A percentile compares a stretch with the other conserved stretches of the same genome.
phyloP scores from a whole-genome alignment of 2,797 vertebrate genomes.

The Trematomus bernacchii region DNA sequence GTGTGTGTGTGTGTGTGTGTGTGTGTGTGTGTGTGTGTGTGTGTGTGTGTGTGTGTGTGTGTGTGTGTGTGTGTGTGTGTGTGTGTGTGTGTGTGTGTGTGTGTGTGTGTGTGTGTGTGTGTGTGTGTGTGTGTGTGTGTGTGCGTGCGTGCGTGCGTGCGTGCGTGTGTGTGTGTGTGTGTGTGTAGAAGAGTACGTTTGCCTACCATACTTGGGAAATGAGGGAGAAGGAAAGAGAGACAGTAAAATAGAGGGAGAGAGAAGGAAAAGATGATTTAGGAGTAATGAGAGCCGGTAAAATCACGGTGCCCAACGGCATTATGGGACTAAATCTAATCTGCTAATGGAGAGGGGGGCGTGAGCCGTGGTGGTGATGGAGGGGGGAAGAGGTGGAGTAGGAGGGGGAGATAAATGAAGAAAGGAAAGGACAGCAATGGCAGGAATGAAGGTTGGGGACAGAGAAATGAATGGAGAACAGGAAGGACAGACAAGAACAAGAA shows the following conservation, averaged over 20 bases:
- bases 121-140: too few species aligned
- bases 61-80: too few species aligned
- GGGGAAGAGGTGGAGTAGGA: constrained; percentile 20
- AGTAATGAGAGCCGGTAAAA: constrained; percentile 84
- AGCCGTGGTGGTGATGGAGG: constrained; percentile 29
- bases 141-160: too few species aligned
- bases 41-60: too few species aligned
- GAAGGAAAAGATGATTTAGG: constrained; percentile 79
- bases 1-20: too few species aligned
- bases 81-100: too few species aligned
- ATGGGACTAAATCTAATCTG: constrained; percentile 84
- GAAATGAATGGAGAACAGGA: constrained; percentile 21
- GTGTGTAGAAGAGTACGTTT: constrained; percentile 49
- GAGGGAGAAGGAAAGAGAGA: constrained; percentile 23
- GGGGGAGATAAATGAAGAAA: constrained; percentile 36
- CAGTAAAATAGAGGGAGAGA: constrained; percentile 31
- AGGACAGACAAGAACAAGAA: constrained; percentile 11
- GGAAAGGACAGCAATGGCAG: constrained; percentile 38
- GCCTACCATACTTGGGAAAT: constrained; percentile 55
- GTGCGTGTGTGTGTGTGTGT: too few species aligned
- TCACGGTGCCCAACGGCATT: constrained; percentile 80
- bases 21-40: too few species aligned
- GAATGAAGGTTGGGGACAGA: constrained; percentile 55
- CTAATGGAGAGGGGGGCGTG: constrained; percentile 75
- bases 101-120: constrained; percentile 6